phyloP scores from a whole-genome alignment of 2,797 vertebrate species.

The Alca torda region DNA sequence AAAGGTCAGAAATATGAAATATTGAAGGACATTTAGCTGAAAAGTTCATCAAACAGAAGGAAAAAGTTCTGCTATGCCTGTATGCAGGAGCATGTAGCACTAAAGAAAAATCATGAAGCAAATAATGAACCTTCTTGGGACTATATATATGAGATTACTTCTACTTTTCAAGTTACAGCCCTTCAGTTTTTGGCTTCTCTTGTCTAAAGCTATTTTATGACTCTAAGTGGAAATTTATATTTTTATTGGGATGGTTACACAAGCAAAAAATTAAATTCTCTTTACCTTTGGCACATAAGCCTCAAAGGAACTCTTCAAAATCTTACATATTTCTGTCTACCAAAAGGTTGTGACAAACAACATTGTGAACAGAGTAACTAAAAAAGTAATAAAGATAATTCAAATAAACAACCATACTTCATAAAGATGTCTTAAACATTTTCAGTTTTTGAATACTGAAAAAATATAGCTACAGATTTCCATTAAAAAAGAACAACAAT shows the following conservation, averaged over 20 bases:
- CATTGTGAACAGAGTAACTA: not conserved
- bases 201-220: constrained; percentile 29
- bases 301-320: not conserved
- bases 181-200: constrained; percentile 24
- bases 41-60: not conserved
- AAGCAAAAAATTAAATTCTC: constrained; percentile 44
- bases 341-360: not conserved
- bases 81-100: not conserved
- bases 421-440: not conserved
- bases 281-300: constrained; percentile 1
- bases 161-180: not conserved
- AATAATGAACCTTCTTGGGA: not conserved
- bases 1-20: not conserved
- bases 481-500: not conserved
- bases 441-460: not conserved
- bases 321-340: not conserved
- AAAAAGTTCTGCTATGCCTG: not conserved
- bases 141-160: not conserved
- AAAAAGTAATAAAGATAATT: not conserved
- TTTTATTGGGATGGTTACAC: constrained; percentile 21
- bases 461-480: not conserved
- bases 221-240: constrained; percentile 2
- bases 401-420: not conserved
- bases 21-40: not conserved
- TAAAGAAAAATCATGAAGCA: not conserved